Conservation (phyloP, 2,888 invertebrate genomes). For the Vandiemenella viatica region DNA sequence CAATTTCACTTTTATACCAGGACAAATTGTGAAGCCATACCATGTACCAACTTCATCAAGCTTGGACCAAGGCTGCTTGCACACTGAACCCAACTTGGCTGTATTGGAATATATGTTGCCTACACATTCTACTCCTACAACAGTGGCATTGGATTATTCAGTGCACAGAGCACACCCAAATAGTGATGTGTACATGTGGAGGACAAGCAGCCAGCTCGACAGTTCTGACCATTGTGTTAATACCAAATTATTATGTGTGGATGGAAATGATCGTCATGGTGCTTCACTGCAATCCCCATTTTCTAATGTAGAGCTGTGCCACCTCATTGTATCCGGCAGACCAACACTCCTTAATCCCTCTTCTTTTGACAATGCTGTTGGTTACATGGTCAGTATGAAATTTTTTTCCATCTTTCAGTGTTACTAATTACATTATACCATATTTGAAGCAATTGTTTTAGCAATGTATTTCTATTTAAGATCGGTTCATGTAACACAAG, state of each 20-base stretch:
- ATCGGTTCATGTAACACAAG: too few relatives aligned
- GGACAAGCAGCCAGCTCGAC: slow-evolving; percentile 48
- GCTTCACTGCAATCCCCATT: slow-evolving; percentile 51
- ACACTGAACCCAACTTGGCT: slow-evolving; percentile 73
- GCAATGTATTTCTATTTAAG: too few relatives aligned
- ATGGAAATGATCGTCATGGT: slow-evolving; percentile 78
- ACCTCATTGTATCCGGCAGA: slow-evolving; percentile 60
- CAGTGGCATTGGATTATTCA: slow-evolving; percentile 44
- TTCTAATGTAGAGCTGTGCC: slow-evolving; percentile 70
- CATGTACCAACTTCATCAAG: slow-evolving; percentile 65
- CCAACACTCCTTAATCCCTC: not conserved
- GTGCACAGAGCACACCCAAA: slow-evolving; percentile 23
- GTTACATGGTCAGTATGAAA: too few relatives aligned
- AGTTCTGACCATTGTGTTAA: slow-evolving; percentile 21
- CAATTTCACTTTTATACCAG: not conserved
- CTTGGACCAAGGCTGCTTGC: slow-evolving; percentile 68
- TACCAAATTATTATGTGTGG: slow-evolving; percentile 47
- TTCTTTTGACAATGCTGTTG: too few relatives aligned
- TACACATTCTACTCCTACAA: too few relatives aligned
- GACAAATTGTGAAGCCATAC: slow-evolving; percentile 24
- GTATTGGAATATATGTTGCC: too few relatives aligned
- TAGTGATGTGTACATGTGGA: slow-evolving; percentile 15
- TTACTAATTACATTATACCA: too few relatives aligned
- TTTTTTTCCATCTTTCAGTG: too few relatives aligned
- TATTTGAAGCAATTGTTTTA: too few relatives aligned